Evolutionary conservation across 2,113 vertebrate species (phyloP), one percentile per base, ranked within the genome.

Genomic region (Nycticebus coucang): DNA sequence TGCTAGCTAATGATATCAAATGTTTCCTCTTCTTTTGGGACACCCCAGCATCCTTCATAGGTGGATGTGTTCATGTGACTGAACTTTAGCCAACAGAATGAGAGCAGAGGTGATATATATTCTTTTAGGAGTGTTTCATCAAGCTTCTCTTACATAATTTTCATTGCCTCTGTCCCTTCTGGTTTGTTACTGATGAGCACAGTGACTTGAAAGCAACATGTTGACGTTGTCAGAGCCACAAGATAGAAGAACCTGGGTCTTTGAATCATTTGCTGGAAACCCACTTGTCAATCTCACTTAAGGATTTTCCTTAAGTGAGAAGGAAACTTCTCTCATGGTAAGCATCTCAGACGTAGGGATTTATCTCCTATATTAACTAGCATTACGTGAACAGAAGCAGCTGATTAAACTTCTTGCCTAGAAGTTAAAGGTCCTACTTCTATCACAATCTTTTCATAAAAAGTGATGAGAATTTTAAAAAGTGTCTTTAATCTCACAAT

Each of bases 351-450:
- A 75, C 75, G 30, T 50, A 13, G 7, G 17, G 3, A n/a, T 18
- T 83, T 66, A 12, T 53, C 11, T 78, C 19, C 55, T 10, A 10
- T 26, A 53, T n/a, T 66, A 68, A 28, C 35, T 75, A 50, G 22
- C 53, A 30, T 75, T 57, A 28, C 28, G 21, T 96, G 78, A 85
- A 69, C 37, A 57, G 72, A 91, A 89, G 50, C 0, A 72, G n/a
- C 37, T 62, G 55, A 26, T 87, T 78, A 62, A 14, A 64, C 33
- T 28, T 84, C 10, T 28, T 89, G 59, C 57, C 78, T 72, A 69
- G 50, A 96, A 95, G 88, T 75, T 55, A 87, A 96, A 93, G 9
- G 18, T 93, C 28, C 33, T 68, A n/a, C 59, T 82, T 87, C 59
- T 87, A 9, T 95, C 64, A 79, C 22, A 57, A 60, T 50, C 19